Evolutionary conservation across 2,888 invertebrate genomes (phyloP), one percentile per base, ranked within the genome.

Genomic region (Candidula unifasciata): DNA sequence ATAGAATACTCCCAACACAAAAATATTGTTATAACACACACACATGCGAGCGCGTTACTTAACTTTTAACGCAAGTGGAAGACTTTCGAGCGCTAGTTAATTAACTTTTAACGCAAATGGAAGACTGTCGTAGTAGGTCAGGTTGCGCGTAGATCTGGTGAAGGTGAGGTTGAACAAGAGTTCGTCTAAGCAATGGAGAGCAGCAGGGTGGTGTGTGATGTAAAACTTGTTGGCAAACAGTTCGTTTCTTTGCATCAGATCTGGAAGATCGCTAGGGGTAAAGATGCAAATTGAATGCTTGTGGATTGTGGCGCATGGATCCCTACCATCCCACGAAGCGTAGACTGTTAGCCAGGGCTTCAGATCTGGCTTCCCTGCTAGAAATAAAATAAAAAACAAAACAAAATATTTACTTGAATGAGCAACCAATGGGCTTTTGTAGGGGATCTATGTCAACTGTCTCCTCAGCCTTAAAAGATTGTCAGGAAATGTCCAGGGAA

Each of bases 331-430:
- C 87, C 87, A 87, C 0, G 86, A 85, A 0, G 86, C 86, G 71
- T 86, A 87, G 24, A 82, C 69, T 1, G 87, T 71, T 52, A 87
- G 44, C 86, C 86, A 87, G 44, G 85, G 84, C 78, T 87, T 87
- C 44, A 80, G 18, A 16, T 87, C 87, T 0, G 87, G 87, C 0
- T 16, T 18, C 3, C 86, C 87, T 81, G 83, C 52, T 24, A 10
- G 16, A 44, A 73, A 73, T 21, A 73, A n/a, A 37, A 24, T 0
- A 24, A 3, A 44, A 71, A 0, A 16, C n/a, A 27, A 27, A 13
- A 68, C 30, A 27, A 30, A 6, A 60, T 13, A 54, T 13, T 54
- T 18, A 54, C 10, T 54, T 18, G 18, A 54, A 54, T 54, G 54
- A 54, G 18, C 54, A 54, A 54, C 10, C 54, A 18, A 54, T 18